phyloP scores from a whole-genome alignment of 2,113 vertebrate genomes.

The Lepisosteus oculatus region DNA sequence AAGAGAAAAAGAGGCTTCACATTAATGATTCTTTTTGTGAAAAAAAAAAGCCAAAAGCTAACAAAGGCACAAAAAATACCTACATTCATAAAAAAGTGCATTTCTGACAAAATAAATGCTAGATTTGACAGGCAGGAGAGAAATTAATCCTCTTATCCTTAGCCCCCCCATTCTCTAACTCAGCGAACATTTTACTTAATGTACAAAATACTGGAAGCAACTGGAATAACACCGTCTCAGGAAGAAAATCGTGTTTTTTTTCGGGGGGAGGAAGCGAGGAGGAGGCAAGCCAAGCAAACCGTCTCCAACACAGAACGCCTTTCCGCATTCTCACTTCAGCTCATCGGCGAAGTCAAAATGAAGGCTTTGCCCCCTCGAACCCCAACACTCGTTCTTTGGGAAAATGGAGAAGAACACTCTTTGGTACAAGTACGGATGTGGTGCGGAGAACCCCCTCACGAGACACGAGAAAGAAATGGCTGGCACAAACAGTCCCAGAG shows the following conservation, averaged over 20 bases:
- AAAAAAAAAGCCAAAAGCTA: constrained; percentile 13
- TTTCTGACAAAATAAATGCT: constrained; percentile 72
- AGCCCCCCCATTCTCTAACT: not conserved
- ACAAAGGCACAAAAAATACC: constrained; percentile 53
- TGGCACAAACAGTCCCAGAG: not conserved
- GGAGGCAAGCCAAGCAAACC: not conserved
- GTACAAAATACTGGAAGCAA: constrained; percentile 7
- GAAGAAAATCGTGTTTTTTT: not conserved
- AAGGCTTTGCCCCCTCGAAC: too few relatives aligned
- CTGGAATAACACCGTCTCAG: not conserved
- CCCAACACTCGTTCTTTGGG: too few relatives aligned
- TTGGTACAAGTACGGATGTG: not conserved
- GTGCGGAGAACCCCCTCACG: not conserved
- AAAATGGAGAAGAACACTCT: not conserved
- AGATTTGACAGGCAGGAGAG: constrained; percentile 13
- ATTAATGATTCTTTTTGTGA: constrained; percentile 38
- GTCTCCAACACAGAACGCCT: not conserved
- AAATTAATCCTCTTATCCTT: constrained; percentile 6
- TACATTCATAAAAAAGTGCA: constrained; percentile 91
- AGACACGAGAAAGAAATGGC: not conserved
- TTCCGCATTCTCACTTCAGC: not conserved
- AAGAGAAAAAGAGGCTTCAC: constrained; percentile 72
- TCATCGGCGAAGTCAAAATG: too few relatives aligned
- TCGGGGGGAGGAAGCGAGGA: not conserved
- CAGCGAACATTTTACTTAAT: not conserved